Conservation (phyloP, 35 echinoderm and acorn worm species). For the Apostichopus parvimensis region DNA sequence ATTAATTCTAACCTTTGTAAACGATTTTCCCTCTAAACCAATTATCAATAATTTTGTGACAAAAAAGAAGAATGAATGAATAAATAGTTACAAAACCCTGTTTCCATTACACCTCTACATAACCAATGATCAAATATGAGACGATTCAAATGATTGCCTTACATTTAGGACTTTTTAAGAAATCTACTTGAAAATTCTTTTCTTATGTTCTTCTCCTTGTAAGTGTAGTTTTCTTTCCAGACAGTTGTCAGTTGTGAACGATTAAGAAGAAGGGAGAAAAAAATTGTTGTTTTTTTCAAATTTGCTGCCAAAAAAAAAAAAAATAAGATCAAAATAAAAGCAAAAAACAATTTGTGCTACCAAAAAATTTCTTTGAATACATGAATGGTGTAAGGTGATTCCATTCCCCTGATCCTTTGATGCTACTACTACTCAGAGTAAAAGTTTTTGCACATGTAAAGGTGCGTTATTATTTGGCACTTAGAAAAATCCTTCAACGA, state of each 20-base stretch:
- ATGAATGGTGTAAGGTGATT: slow-evolving; percentile 28
- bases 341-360: slow-evolving; percentile 12
- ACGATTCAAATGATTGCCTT: no score
- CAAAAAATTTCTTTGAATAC: slow-evolving; percentile 26
- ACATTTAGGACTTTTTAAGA: no score
- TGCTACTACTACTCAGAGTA: neutral
- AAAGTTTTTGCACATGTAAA: slow-evolving; percentile 6
- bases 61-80: neutral
- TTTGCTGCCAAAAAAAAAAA: neutral
- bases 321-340: neutral
- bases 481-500: neutral
- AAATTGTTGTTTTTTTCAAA: no score
- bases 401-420: neutral
- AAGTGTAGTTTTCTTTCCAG: no score
- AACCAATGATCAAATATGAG: neutral
- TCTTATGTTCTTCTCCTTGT: no score
- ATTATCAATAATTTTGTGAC: neutral
- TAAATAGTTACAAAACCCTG: neutral
- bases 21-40: no score
- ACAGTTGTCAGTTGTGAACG: no score
- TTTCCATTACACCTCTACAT: neutral
- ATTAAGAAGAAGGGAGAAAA: no score
- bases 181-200: no score
- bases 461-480: slow-evolving; percentile 27
- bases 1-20: no score